Conservation (phyloP, 2,888 invertebrate species). For the Resseliella maxima region DNA sequence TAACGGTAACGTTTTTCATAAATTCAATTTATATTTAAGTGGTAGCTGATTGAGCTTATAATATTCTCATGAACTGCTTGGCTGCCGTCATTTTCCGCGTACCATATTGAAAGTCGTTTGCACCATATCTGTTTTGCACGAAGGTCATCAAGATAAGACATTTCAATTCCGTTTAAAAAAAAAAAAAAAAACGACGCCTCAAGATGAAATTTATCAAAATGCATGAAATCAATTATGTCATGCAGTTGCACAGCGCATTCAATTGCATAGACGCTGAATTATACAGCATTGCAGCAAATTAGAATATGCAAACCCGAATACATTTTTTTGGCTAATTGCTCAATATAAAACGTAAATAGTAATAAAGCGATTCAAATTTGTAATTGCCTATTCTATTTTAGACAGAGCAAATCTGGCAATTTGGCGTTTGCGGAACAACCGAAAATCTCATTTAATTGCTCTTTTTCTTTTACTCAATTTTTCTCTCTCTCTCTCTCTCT, state of each 20-base stretch:
- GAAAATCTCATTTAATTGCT: constrained; percentile 30
- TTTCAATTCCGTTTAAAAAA: not conserved
- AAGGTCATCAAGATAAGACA: not conserved
- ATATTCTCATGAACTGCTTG: not conserved
- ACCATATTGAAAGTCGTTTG: not conserved
- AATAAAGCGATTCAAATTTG: not conserved
- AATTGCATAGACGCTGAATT: not conserved
- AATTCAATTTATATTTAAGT: not conserved
- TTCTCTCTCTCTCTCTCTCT: not conserved
- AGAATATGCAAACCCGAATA: not conserved
- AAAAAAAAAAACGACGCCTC: too few species aligned
- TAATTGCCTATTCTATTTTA: not conserved
- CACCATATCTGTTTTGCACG: not conserved
- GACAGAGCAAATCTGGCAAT: not conserved
- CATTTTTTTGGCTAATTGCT: not conserved
- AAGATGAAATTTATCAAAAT: constrained; percentile 14
- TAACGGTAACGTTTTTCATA: not conserved
- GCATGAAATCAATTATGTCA: not conserved
- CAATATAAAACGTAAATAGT: not conserved
- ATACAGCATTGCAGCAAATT: not conserved
- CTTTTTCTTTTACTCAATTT: not conserved
- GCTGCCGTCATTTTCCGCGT: not conserved
- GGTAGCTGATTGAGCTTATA: not conserved
- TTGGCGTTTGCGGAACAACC: not conserved
- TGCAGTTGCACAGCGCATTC: not conserved